Conservation (phyloP, 2,797 vertebrate species). For the Neosalanx taihuensis region DNA sequence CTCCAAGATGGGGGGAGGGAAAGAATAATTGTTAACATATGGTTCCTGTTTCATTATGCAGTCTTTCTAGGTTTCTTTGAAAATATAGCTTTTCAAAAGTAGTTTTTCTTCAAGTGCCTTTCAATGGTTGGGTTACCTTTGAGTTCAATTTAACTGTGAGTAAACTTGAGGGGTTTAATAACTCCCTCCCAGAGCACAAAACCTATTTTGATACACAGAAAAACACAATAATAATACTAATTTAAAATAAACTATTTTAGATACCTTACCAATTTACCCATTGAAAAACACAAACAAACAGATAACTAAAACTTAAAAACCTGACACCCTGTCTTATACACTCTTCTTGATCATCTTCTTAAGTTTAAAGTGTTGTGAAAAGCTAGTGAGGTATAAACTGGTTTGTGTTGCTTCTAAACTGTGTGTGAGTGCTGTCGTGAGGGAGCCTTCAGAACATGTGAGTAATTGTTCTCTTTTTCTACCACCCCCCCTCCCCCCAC, state of each 20-base stretch:
- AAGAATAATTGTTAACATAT: background rate
- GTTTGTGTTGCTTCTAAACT: slow-evolving; percentile 50
- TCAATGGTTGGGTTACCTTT: background rate
- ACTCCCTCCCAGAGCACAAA: too few relatives aligned
- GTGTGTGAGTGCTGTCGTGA: slow-evolving; percentile 60
- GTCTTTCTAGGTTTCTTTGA: background rate
- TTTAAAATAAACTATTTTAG: background rate
- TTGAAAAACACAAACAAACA: background rate
- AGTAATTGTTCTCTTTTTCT: slow-evolving; percentile 69
- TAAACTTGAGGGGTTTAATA: too few relatives aligned
- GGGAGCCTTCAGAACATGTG: slow-evolving; percentile 68
- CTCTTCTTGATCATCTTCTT: slow-evolving; percentile 32
- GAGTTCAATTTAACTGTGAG: too few relatives aligned
- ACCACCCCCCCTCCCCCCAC: too few relatives aligned
- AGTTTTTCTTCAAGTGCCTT: background rate
- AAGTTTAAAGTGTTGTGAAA: slow-evolving; percentile 35
- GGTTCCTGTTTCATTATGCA: background rate
- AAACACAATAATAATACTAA: background rate
- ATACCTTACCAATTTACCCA: background rate
- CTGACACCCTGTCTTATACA: background rate
- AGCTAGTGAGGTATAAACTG: slow-evolving; percentile 36
- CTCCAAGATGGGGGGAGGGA: background rate
- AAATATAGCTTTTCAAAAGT: background rate
- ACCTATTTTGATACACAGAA: too few relatives aligned
- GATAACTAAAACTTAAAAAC: background rate